Percentiles rank a stretch among this genome's conserved stretches.
Evolutionary conservation across 1,140 invertebrate genomes (phyloP).

Genomic region (Drosophila leontia): DNA sequence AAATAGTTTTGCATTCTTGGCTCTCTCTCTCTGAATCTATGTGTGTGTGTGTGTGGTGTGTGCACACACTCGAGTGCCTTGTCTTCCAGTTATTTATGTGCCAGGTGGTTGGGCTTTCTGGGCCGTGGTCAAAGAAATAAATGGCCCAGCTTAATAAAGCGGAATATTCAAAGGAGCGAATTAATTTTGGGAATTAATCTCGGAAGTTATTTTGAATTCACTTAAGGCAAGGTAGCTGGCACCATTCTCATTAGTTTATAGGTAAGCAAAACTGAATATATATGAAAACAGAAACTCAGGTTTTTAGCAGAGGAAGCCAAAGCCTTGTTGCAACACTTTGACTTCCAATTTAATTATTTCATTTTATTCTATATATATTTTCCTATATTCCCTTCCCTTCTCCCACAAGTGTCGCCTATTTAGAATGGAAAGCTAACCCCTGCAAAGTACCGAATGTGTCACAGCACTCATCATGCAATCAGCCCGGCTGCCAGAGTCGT

Average conservation of each 20-base stretch:
- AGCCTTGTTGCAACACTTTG: not conserved
- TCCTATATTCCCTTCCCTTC: not conserved
- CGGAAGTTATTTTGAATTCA: constrained; percentile 10
- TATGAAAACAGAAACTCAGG: not conserved
- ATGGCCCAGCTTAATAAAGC: constrained; percentile 30
- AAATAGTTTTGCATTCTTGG: constrained; percentile 66
- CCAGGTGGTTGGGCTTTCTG: constrained; percentile 7
- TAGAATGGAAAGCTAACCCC: not conserved
- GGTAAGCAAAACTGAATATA: too few relatives aligned
- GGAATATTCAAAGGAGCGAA: constrained; percentile 39
- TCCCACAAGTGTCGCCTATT: not conserved
- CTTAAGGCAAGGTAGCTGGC: constrained; percentile 1
- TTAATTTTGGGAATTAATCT: constrained; percentile 35
- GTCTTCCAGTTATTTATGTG: constrained; percentile 72
- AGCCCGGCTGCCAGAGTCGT: constrained; percentile 22
- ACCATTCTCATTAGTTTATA: not conserved
- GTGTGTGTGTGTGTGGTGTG: constrained; percentile 39
- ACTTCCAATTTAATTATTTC: not conserved
- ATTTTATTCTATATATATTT: not conserved
- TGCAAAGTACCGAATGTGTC: constrained; percentile 30
- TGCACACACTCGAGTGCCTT: constrained; percentile 71
- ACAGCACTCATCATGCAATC: constrained; percentile 25
- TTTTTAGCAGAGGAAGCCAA: not conserved
- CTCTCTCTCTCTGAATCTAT: not conserved
- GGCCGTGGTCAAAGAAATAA: constrained; percentile 16